phyloP scores from a whole-genome alignment of 2,888 invertebrate species.

The Himalopsyche japonica region DNA sequence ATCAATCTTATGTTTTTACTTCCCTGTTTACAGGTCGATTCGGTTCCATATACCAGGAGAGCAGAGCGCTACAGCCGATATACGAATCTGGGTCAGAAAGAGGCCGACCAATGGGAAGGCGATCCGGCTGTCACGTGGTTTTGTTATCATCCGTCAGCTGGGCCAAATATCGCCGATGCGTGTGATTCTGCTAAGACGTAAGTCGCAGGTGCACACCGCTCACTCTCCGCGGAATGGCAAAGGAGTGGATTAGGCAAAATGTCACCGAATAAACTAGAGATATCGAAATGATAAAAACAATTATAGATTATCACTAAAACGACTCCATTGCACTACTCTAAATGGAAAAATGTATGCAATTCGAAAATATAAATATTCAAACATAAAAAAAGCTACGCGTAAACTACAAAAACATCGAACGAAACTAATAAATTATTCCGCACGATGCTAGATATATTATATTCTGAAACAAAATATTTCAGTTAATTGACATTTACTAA shows the following conservation, averaged over 20 bases:
- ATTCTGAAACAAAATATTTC: no score
- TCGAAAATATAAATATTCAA: no score
- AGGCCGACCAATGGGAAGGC: conserved; percentile 51
- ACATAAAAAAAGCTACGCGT: no score
- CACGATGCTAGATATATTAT: no score
- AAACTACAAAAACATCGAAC: no score
- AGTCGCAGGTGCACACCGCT: conserved; percentile 17
- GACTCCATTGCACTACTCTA: no score
- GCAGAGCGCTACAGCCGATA: neutral
- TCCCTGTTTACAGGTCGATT: neutral
- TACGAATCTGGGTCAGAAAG: conserved; percentile 23
- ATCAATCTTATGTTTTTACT: neutral
- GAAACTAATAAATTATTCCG: no score
- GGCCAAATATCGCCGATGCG: conserved; percentile 40
- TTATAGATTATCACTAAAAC: no score
- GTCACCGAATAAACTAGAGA: neutral
- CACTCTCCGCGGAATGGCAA: conserved; percentile 45
- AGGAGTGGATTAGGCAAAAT: neutral
- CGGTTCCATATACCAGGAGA: neutral
- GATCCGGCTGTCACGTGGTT: conserved; percentile 60
- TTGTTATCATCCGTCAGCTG: conserved; percentile 65
- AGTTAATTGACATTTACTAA: no score
- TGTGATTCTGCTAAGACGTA: conserved; percentile 34
- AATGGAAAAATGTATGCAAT: no score
- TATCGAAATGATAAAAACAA: no score